Conservation (phyloP, 2,797 vertebrate species). For the Spatula versicolor region DNA sequence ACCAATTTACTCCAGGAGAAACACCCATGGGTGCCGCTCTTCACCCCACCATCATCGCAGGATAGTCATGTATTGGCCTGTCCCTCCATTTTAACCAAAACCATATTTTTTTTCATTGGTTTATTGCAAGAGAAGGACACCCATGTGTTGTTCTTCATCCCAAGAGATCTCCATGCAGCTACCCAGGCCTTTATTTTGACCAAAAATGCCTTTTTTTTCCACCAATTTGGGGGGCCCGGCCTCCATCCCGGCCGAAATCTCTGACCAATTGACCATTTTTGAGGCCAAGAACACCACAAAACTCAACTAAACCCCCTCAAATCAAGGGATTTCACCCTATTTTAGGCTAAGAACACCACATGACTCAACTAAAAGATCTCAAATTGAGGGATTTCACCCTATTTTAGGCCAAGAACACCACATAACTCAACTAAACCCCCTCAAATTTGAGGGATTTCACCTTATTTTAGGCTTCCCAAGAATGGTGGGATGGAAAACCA, state of each 20-base stretch:
- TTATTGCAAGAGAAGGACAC: background rate
- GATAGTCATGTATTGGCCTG: accelerated
- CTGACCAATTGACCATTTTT: no score
- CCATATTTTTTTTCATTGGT: background rate
- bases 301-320: background rate
- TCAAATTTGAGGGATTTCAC: no score
- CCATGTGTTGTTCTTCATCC: background rate
- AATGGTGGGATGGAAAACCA: no score
- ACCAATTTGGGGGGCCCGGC: no score
- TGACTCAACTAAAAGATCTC: no score
- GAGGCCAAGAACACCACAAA: no score
- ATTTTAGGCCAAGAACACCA: no score
- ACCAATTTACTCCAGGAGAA: background rate
- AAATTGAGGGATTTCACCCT: no score
- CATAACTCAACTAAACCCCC: no score
- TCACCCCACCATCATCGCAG: accelerated
- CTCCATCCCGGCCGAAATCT: no score
- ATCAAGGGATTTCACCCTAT: background rate
- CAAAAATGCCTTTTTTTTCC: background rate
- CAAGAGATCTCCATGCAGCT: accelerated
- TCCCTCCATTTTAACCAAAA: background rate
- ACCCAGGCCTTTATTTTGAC: background rate
- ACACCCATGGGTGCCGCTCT: background rate
- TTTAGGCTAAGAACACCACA: no score
- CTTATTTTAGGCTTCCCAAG: no score